Conservation (phyloP, 2,113 vertebrate genomes). For the Morone chrysops region DNA sequence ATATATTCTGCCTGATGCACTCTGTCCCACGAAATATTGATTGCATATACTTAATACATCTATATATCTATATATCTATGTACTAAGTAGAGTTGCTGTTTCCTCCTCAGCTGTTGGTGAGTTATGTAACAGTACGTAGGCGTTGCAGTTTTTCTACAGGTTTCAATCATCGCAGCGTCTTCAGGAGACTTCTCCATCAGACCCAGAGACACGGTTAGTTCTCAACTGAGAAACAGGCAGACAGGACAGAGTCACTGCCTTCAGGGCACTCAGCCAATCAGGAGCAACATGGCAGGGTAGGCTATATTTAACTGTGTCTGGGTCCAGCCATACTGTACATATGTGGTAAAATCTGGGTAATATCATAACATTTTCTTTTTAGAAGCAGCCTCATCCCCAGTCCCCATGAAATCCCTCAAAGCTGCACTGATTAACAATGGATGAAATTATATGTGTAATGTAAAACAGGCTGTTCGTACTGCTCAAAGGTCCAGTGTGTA, state of each 20-base stretch:
- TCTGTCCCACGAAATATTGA: neutral
- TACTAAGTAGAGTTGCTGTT: too few relatives aligned
- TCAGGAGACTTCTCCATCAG: neutral
- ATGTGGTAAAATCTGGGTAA: slow-evolving; percentile 5
- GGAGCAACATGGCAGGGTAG: neutral
- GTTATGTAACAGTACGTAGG: neutral
- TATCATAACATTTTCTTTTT: too few relatives aligned
- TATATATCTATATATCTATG: too few relatives aligned
- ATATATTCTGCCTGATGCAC: neutral
- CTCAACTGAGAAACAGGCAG: slow-evolving; percentile 17
- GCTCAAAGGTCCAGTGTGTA: too few relatives aligned
- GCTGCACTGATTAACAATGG: too few relatives aligned
- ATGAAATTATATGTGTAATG: too few relatives aligned
- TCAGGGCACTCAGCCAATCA: slow-evolving; percentile 35
- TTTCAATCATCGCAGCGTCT: slow-evolving; percentile 2
- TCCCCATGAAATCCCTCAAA: too few relatives aligned
- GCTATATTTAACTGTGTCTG: slow-evolving; percentile 52
- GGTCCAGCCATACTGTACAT: neutral
- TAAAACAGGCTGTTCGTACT: too few relatives aligned
- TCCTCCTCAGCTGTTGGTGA: neutral
- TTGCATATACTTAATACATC: too few relatives aligned
- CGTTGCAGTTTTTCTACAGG: neutral
- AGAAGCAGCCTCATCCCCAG: too few relatives aligned
- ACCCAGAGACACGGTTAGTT: too few relatives aligned
- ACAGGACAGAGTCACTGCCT: slow-evolving; percentile 2